Percentiles rank a stretch among this genome's conserved stretches.
phyloP scores from a whole-genome alignment of 2,888 invertebrate genomes.

The Metopia argyrocephala region DNA sequence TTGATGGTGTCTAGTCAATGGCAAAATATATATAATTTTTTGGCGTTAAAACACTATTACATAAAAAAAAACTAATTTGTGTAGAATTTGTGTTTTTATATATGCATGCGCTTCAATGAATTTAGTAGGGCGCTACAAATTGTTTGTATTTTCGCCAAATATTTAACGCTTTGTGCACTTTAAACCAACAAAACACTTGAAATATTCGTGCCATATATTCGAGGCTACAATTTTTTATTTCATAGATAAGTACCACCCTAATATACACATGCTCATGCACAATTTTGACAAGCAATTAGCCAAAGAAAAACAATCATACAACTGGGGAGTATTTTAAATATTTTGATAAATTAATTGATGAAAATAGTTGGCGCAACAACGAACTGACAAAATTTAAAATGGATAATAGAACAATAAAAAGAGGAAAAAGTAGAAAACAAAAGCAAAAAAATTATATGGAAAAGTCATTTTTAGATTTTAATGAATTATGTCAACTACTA shows the following conservation, averaged over 20 bases:
- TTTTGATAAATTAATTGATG: constrained; percentile 50
- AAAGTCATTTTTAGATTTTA: too few species aligned
- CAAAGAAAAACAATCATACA: constrained; percentile 28
- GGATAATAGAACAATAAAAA: too few species aligned
- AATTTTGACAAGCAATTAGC: constrained; percentile 45
- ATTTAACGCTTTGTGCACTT: too few species aligned
- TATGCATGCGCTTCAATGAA: too few species aligned
- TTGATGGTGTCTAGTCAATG: constrained; percentile 6
- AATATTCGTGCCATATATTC: too few species aligned
- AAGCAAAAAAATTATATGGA: too few species aligned
- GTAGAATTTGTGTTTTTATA: too few species aligned
- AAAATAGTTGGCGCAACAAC: constrained; percentile 21
- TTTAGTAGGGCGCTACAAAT: background rate
- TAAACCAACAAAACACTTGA: too few species aligned
- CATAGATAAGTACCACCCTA: background rate
- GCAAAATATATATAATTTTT: constrained; percentile 1
- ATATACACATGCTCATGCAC: background rate
- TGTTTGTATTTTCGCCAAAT: too few species aligned
- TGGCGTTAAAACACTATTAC: constrained; percentile 13
- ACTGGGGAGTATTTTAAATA: constrained; percentile 24
- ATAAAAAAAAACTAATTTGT: too few species aligned
- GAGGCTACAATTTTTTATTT: background rate
- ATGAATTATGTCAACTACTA: too few species aligned
- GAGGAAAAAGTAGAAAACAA: too few species aligned
- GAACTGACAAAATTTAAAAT: background rate